These are phyloP conservation scores for Spermophilus dauricus DNA, from an alignment of 2,113 vertebrate species.

Conservation along the genomic window DNA sequence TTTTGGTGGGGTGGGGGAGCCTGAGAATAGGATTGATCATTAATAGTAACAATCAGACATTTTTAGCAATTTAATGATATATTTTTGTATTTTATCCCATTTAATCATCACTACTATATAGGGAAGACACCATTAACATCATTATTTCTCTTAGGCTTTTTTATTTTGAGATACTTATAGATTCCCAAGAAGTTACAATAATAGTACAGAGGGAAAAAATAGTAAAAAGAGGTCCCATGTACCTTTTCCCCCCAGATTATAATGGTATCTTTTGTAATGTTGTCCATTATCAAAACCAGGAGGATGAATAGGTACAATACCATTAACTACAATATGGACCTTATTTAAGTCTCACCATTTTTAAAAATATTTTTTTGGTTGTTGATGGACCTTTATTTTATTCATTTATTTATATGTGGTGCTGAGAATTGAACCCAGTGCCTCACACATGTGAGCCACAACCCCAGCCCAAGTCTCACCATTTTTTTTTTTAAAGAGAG, in stretches of 20 bases:
- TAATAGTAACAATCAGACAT: background rate
- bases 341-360: background rate
- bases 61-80: background rate
- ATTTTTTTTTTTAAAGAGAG: no score
- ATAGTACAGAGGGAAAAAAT: background rate
- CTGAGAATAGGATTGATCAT: background rate
- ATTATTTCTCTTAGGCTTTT: background rate
- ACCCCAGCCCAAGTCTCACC: background rate
- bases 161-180: constrained; percentile 2
- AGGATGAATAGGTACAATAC: background rate
- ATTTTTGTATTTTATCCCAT: background rate
- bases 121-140: background rate
- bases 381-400: no score
- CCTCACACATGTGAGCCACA: no score
- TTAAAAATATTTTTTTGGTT: no score
- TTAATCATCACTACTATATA: background rate
- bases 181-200: background rate
- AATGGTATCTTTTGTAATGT: background rate
- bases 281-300: background rate
- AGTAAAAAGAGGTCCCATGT: background rate
- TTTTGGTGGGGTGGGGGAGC: background rate
- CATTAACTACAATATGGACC: background rate
- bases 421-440: no score
- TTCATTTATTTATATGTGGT: no score
- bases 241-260: background rate